These are phyloP conservation scores for Falco punctatus DNA, from an alignment of 2,113 vertebrate genomes.

Conservation along the genomic window DNA sequence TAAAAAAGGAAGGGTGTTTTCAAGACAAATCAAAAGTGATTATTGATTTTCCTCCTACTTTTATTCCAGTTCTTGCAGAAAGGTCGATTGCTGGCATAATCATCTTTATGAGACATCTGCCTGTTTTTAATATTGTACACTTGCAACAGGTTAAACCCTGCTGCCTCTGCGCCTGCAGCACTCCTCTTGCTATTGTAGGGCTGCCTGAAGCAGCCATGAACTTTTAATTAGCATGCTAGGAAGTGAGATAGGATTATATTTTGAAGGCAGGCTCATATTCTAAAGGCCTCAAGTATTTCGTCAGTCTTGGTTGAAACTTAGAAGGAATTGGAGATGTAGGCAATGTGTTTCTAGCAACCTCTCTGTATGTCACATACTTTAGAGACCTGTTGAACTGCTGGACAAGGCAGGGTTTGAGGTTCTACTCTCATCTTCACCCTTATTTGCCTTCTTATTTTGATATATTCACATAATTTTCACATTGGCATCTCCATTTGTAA, in stretches of 20 bases:
- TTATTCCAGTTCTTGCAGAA: constrained; percentile 41
- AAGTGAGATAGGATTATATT: neutral
- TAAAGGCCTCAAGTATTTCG: constrained; percentile 2
- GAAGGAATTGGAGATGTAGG: neutral
- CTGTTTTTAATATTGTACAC: constrained; percentile 1
- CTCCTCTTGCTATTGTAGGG: neutral
- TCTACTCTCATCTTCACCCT: neutral
- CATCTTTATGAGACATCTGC: constrained; percentile 36
- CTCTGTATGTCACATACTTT: neutral
- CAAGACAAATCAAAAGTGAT: constrained; percentile 19
- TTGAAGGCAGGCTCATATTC: constrained; percentile 18
- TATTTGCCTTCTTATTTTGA: neutral
- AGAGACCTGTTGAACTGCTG: neutral
- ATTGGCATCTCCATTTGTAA: neutral
- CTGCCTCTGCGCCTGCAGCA: constrained; percentile 16
- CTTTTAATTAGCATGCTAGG: constrained; percentile 34
- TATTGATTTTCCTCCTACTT: constrained; percentile 1
- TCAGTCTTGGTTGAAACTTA: neutral
- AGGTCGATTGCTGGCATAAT: neutral
- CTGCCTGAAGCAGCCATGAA: neutral
- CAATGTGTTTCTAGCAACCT: neutral
- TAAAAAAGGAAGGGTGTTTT: neutral
- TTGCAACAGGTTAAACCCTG: constrained; percentile 4
- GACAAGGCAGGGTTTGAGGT: neutral
- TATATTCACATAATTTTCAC: neutral